Conservation (phyloP, 2,113 vertebrate species). For the Blennius ocellaris region DNA sequence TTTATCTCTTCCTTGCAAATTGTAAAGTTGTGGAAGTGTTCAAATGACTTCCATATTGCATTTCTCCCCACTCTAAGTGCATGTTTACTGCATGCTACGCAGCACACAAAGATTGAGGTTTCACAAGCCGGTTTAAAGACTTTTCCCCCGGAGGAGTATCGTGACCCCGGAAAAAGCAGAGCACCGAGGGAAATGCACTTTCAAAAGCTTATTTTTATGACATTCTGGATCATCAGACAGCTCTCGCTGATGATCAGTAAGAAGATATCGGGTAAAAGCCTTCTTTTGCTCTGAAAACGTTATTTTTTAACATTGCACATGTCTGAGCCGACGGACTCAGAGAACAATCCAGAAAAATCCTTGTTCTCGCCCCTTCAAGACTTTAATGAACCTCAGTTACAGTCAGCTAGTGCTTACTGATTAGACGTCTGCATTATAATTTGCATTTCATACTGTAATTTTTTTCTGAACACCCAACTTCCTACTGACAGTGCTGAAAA, state of each 20-base stretch:
- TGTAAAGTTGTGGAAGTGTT: not conserved
- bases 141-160: not conserved
- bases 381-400: not conserved
- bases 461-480: too few species aligned
- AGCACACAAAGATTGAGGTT: conserved; percentile 4
- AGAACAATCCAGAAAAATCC: not conserved
- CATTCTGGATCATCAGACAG: conserved; percentile 2
- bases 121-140: conserved; percentile 12
- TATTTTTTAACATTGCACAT: not conserved
- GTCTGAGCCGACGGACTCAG: not conserved
- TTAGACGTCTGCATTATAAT: not conserved
- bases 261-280: too few species aligned
- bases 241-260: not conserved
- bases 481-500: not conserved
- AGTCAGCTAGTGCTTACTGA: not conserved
- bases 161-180: not conserved
- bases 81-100: not conserved
- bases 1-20: conserved; percentile 9
- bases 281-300: conserved; percentile 1
- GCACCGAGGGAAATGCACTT: conserved; percentile 9
- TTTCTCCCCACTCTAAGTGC: not conserved
- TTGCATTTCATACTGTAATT: not conserved
- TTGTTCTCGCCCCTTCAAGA: not conserved
- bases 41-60: not conserved
- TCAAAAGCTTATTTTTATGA: conserved; percentile 5